These are phyloP conservation scores for Tanytarsus gracilentus DNA, from an alignment of 2,888 invertebrate species.

Conservation along the genomic window DNA sequence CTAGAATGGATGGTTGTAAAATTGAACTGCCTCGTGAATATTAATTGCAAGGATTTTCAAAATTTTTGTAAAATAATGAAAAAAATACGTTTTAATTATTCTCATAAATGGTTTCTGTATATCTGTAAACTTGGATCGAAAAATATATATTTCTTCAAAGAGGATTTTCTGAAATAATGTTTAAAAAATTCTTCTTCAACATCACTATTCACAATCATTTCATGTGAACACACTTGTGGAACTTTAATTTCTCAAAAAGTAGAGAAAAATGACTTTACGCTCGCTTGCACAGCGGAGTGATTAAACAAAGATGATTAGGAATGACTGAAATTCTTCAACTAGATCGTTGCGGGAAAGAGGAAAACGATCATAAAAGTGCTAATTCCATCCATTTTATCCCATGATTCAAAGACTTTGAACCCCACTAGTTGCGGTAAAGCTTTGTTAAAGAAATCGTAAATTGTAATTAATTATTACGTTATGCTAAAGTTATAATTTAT, in stretches of 20 bases:
- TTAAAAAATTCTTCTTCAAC: neutral
- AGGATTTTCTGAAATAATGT: neutral
- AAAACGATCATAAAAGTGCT: conserved; percentile 20
- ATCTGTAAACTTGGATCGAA: too few relatives aligned
- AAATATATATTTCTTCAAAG: too few relatives aligned
- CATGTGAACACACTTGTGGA: neutral
- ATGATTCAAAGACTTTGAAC: conserved; percentile 17
- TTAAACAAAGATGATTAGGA: conserved; percentile 13
- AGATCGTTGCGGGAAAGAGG: neutral
- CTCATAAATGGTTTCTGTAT: too few relatives aligned
- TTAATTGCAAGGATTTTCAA: too few relatives aligned
- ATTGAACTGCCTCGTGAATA: too few relatives aligned
- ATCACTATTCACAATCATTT: neutral
- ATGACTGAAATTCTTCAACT: conserved; percentile 13
- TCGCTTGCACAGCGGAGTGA: neutral
- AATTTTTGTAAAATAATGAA: too few relatives aligned
- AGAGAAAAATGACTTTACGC: conserved; percentile 11
- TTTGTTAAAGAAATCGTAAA: conserved; percentile 15
- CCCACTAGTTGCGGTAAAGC: neutral
- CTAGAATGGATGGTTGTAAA: too few relatives aligned
- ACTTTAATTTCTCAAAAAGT: neutral
- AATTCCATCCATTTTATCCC: conserved; percentile 17
- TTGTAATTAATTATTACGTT: conserved; percentile 26
- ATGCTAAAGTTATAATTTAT: neutral
- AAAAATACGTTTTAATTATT: too few relatives aligned